phyloP scores from a whole-genome alignment of 2,797 vertebrate genomes.

The Spea hammondii region DNA sequence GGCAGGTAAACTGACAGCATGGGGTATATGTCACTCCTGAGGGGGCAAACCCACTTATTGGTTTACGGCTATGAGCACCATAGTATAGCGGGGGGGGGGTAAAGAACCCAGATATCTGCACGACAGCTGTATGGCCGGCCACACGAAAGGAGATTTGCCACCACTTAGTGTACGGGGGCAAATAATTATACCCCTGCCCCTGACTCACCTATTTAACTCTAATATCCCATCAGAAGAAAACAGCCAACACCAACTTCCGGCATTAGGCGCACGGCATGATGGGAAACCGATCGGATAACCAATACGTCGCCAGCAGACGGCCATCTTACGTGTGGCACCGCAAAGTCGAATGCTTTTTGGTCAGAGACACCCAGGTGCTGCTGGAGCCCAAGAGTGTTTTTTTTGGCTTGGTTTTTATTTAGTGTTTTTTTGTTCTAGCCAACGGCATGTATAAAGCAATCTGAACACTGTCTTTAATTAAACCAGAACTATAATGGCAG shows the following conservation, averaged over 20 bases:
- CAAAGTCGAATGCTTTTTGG: not conserved
- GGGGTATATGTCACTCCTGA: no score
- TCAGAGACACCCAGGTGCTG: no score
- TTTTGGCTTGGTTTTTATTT: not conserved
- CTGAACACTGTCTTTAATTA: no score
- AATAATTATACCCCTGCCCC: no score
- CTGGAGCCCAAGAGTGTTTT: no score
- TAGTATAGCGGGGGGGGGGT: no score
- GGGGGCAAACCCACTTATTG: no score
- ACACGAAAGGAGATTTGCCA: slow-evolving; percentile 47
- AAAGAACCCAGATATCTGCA: no score
- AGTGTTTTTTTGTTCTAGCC: not conserved
- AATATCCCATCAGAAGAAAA: slow-evolving; percentile 19
- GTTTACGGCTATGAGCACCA: no score
- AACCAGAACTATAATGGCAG: not conserved
- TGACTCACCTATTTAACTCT: slow-evolving; percentile 15
- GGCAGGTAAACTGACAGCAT: no score
- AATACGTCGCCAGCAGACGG: not conserved
- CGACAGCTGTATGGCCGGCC: not conserved
- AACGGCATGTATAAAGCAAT: no score
- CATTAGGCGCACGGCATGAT: not conserved
- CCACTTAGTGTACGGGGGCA: no score
- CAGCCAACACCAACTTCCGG: slow-evolving; percentile 13
- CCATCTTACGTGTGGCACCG: slow-evolving; percentile 36
- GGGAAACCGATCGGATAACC: not conserved